Evolutionary conservation across 2,888 invertebrate genomes (phyloP).

Genomic region (Pammene fasciana): DNA sequence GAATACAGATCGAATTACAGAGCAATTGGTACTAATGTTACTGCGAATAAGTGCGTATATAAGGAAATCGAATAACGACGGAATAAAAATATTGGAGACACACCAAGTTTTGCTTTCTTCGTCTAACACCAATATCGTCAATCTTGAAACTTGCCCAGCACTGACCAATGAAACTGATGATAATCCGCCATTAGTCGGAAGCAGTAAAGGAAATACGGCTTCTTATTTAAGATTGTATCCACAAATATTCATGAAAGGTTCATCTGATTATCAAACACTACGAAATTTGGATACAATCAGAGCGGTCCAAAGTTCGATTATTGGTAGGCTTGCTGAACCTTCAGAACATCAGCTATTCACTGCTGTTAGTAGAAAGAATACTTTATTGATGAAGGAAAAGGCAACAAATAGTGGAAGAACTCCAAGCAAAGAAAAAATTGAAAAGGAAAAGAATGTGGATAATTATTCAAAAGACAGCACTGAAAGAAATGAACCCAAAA

Average conservation of each 20-base stretch:
- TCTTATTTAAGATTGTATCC: conserved; percentile 73
- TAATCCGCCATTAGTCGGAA: conserved; percentile 63
- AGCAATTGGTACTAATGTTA: conserved; percentile 74
- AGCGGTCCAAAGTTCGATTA: conserved; percentile 44
- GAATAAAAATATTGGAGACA: conserved; percentile 47
- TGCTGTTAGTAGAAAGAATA: conserved; percentile 8
- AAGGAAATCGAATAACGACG: conserved; percentile 53
- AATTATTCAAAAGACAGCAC: not conserved
- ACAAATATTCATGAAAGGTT: conserved; percentile 72
- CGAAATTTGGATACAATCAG: conserved; percentile 41
- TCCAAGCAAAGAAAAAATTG: not conserved
- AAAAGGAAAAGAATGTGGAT: not conserved
- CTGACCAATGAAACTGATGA: conserved; percentile 57
- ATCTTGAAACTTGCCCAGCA: conserved; percentile 45
- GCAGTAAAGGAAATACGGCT: conserved; percentile 60
- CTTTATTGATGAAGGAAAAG: conserved; percentile 3
- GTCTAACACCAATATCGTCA: conserved; percentile 30
- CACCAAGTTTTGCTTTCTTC: conserved; percentile 45
- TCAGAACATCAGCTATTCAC: conserved; percentile 42
- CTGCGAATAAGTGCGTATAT: conserved; percentile 66
- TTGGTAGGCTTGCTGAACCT: conserved; percentile 39
- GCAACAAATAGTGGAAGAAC: conserved; percentile 8
- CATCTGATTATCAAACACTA: conserved; percentile 52
- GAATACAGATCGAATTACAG: conserved; percentile 71
- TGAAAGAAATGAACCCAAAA: conserved; percentile 38